These are phyloP conservation scores for Mesoclemmys tuberculata DNA, from an alignment of 2,113 vertebrate species.

Conservation along the genomic window DNA sequence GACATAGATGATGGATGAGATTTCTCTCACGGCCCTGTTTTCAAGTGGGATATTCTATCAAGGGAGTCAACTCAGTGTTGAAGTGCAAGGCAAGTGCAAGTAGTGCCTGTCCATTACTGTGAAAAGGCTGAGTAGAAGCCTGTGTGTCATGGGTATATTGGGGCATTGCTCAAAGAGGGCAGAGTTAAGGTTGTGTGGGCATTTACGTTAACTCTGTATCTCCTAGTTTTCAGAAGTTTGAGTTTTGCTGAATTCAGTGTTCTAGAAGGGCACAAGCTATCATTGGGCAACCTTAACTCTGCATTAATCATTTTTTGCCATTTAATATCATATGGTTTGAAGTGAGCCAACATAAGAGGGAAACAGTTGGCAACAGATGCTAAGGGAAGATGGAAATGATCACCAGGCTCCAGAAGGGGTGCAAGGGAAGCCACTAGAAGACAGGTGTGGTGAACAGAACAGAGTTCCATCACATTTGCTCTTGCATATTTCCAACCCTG, in stretches of 20 bases:
- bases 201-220: neutral
- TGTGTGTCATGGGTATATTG: neutral
- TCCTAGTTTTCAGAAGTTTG: neutral
- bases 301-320: neutral
- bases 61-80: no score
- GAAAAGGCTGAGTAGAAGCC: neutral
- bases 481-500: neutral
- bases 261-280: neutral
- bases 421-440: neutral
- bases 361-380: neutral
- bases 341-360: neutral
- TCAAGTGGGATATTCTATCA: no score
- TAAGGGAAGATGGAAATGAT: neutral
- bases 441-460: neutral
- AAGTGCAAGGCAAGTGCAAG: no score
- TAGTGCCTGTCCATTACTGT: neutral
- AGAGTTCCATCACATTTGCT: neutral
- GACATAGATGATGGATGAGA: no score
- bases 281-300: neutral
- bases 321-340: neutral
- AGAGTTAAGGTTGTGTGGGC: neutral
- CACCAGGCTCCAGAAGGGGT: neutral
- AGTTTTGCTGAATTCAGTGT: neutral
- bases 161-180: neutral
- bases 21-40: no score